These are phyloP conservation scores for Orthonevra nobilis DNA, from an alignment of 2,888 invertebrate species.

Conservation along the genomic window DNA sequence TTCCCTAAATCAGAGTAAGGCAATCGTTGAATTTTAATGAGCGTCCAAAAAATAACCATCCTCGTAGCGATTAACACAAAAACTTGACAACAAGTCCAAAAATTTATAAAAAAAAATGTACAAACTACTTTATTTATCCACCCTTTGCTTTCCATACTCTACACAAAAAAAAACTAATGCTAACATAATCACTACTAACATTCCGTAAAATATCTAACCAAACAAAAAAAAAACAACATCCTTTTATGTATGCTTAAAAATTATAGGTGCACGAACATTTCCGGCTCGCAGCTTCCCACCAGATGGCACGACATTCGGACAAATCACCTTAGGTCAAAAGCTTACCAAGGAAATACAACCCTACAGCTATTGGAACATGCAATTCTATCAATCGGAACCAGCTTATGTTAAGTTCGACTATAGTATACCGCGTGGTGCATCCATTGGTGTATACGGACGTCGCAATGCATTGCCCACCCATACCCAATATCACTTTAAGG, in stretches of 20 bases:
- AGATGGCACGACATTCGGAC: slow-evolving; percentile 94
- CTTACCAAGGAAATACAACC: slow-evolving; percentile 94
- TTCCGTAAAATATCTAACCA: slow-evolving; percentile 58
- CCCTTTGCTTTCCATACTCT: slow-evolving; percentile 29
- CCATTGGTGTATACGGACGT: slow-evolving; percentile 96
- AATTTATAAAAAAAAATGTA: no score
- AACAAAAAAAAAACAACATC: slow-evolving; percentile 31
- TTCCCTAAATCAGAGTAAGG: no score
- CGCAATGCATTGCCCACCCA: slow-evolving; percentile 97
- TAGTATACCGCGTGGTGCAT: slow-evolving; percentile 93
- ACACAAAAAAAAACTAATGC: slow-evolving; percentile 15
- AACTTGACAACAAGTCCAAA: no score
- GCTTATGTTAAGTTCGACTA: slow-evolving; percentile 97
- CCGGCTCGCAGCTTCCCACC: slow-evolving; percentile 95
- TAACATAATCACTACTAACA: slow-evolving; percentile 55
- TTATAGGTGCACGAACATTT: slow-evolving; percentile 90
- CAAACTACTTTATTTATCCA: no score
- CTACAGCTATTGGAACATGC: slow-evolving; percentile 98
- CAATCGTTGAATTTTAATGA: no score
- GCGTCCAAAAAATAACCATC: no score
- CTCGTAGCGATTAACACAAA: no score
- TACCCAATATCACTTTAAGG: slow-evolving; percentile 97
- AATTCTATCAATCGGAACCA: slow-evolving; percentile 96
- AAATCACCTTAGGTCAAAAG: slow-evolving; percentile 92
- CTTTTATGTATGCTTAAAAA: slow-evolving; percentile 66